Evolutionary conservation across 2,888 invertebrate genomes (phyloP).

Genomic region (Biston betularia): DNA sequence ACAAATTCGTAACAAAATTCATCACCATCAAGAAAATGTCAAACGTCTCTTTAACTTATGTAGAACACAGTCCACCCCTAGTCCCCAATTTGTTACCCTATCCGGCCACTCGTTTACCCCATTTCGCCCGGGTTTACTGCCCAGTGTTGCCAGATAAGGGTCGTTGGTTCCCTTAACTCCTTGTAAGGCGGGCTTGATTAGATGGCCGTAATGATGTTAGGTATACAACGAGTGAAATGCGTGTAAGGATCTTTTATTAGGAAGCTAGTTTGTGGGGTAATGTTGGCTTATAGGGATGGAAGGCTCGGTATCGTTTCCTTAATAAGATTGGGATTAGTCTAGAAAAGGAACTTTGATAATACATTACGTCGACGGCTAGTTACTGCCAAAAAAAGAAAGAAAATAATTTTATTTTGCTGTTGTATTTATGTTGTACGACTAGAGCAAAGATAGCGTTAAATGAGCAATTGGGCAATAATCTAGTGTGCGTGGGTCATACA

Average conservation of each 20-base stretch:
- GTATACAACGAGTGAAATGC: slow-evolving; percentile 58
- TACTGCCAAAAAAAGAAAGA: too few relatives aligned
- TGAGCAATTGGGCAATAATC: too few relatives aligned
- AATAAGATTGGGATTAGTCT: slow-evolving; percentile 23
- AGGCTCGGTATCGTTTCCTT: slow-evolving; percentile 16
- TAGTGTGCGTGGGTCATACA: too few relatives aligned
- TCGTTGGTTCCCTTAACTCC: slow-evolving; percentile 47
- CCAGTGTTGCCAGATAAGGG: slow-evolving; percentile 71
- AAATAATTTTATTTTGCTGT: too few relatives aligned
- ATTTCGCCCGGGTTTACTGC: slow-evolving; percentile 60
- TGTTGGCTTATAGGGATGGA: slow-evolving; percentile 14
- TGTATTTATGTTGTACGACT: too few relatives aligned
- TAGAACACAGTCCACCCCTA: slow-evolving; percentile 33
- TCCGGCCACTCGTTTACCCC: slow-evolving; percentile 51
- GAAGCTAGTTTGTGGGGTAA: slow-evolving; percentile 17
- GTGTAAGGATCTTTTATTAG: slow-evolving; percentile 46
- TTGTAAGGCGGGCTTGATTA: slow-evolving; percentile 69
- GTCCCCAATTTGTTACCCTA: slow-evolving; percentile 58
- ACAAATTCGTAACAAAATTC: slow-evolving; percentile 18
- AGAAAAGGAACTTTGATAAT: not conserved
- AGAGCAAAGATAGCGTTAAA: too few relatives aligned
- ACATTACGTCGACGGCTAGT: not conserved
- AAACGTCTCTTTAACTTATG: slow-evolving; percentile 33
- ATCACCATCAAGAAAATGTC: slow-evolving; percentile 31
- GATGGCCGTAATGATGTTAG: slow-evolving; percentile 68